These are phyloP conservation scores for Antechinus flavipes DNA, from an alignment of 2,113 vertebrate genomes.

Conservation along the genomic window DNA sequence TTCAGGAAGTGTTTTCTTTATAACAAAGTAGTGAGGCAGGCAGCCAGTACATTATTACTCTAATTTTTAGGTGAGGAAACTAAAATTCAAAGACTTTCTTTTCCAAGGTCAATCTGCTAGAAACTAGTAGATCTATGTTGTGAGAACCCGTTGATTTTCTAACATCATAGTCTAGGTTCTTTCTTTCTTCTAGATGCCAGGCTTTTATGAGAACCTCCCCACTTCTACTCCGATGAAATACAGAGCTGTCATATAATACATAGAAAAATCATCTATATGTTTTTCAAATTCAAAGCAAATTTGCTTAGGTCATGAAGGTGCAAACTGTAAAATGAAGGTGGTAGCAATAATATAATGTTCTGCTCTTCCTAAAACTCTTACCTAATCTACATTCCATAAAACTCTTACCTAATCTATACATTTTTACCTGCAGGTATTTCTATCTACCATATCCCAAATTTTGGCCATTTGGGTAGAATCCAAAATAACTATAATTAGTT, in stretches of 20 bases:
- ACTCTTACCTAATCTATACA: background rate
- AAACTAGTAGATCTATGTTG: background rate
- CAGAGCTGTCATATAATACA: background rate
- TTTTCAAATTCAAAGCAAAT: background rate
- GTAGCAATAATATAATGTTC: background rate
- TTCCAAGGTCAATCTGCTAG: background rate
- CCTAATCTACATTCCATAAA: background rate
- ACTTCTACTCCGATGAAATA: background rate
- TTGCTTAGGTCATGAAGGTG: background rate
- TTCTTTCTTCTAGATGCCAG: background rate
- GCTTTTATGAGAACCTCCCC: too few relatives aligned
- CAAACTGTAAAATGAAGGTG: background rate
- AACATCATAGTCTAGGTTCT: background rate
- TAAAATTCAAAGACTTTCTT: slow-evolving; percentile 12
- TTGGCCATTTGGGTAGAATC: slow-evolving; percentile 67
- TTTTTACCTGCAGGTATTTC: slow-evolving; percentile 29
- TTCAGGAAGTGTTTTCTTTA: too few relatives aligned
- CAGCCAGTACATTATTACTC: slow-evolving; percentile 2
- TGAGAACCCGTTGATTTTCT: background rate
- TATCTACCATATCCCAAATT: slow-evolving; percentile 58
- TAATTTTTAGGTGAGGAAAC: slow-evolving; percentile 13
- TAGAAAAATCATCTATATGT: background rate
- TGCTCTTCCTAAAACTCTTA: background rate
- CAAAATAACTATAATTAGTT: slow-evolving; percentile 68
- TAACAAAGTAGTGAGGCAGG: too few relatives aligned